A percentile compares a stretch with the other conserved stretches of the same genome.
Conservation (phyloP, 2,113 vertebrate genomes). For the Dicrurus megarhynchus region DNA sequence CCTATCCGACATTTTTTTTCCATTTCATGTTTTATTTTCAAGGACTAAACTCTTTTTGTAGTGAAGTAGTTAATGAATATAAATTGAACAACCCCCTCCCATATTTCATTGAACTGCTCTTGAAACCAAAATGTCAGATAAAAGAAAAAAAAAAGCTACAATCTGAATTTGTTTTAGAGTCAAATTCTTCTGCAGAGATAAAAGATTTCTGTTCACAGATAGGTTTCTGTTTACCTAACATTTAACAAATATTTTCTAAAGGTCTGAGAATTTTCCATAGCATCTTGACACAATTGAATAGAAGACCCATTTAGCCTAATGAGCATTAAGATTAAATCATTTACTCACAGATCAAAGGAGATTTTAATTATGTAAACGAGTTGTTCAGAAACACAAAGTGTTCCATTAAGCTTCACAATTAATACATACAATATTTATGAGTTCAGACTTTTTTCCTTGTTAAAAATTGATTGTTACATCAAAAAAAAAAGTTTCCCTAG, state of each 20-base stretch:
- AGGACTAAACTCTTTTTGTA: neutral
- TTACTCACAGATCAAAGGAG: constrained; percentile 79
- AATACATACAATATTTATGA: constrained; percentile 76
- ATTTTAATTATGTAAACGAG: constrained; percentile 81
- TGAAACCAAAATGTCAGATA: constrained; percentile 59
- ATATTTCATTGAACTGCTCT: constrained; percentile 26
- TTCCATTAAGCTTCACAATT: constrained; percentile 77
- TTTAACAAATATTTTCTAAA: constrained; percentile 64
- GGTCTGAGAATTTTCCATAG: constrained; percentile 65
- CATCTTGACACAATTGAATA: constrained; percentile 78
- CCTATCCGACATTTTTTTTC: neutral
- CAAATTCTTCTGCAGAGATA: constrained; percentile 55
- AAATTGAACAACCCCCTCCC: neutral
- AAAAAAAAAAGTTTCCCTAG: constrained; percentile 60
- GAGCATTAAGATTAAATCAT: constrained; percentile 79
- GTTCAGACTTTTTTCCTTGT: constrained; percentile 61
- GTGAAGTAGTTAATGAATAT: constrained; percentile 48
- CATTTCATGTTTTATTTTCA: neutral
- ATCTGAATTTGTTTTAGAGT: constrained; percentile 61
- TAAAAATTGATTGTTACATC: constrained; percentile 73
- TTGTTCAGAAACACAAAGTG: constrained; percentile 77
- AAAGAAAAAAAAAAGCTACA: constrained; percentile 52
- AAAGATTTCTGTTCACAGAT: constrained; percentile 49
- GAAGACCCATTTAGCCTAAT: constrained; percentile 77
- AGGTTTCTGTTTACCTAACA: constrained; percentile 61